Evolutionary conservation across 2,797 vertebrate species (phyloP).

Genomic region (Mionectes olivaceus): DNA sequence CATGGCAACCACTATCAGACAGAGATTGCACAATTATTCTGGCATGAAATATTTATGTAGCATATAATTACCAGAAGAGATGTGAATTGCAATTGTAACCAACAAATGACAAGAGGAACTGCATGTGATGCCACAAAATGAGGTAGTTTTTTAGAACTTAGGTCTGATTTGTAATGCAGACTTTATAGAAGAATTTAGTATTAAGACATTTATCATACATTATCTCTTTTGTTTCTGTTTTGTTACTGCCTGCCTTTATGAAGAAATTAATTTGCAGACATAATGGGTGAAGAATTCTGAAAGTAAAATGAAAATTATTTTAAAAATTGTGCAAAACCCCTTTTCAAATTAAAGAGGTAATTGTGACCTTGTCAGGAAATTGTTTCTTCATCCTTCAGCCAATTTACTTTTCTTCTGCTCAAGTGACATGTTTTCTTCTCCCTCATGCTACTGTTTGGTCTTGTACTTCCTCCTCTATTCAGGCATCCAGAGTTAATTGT

Average conservation of each 20-base stretch:
- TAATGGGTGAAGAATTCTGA: not conserved
- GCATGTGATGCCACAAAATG: not conserved
- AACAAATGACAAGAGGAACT: not conserved
- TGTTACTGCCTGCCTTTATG: not conserved
- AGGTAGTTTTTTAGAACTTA: not conserved
- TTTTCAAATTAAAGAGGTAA: not conserved
- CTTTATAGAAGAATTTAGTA: not conserved
- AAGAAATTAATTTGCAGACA: not conserved
- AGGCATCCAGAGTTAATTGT: not conserved
- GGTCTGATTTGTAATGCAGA: not conserved
- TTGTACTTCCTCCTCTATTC: not conserved
- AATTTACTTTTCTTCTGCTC: not conserved
- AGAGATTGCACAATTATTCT: not conserved
- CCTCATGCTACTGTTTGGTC: not conserved
- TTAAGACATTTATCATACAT: not conserved
- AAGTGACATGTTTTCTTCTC: not conserved
- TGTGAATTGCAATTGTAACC: not conserved
- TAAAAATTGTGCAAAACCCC: accelerated
- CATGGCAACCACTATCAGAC: not conserved
- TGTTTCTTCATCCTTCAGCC: not conserved
- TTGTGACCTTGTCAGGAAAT: not conserved
- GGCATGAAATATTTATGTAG: not conserved
- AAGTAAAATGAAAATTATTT: not conserved
- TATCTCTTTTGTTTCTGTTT: not conserved
- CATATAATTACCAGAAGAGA: not conserved